These are phyloP conservation scores for Telmatherina bonti DNA, from an alignment of 2,797 vertebrate genomes.

Conservation along the genomic window DNA sequence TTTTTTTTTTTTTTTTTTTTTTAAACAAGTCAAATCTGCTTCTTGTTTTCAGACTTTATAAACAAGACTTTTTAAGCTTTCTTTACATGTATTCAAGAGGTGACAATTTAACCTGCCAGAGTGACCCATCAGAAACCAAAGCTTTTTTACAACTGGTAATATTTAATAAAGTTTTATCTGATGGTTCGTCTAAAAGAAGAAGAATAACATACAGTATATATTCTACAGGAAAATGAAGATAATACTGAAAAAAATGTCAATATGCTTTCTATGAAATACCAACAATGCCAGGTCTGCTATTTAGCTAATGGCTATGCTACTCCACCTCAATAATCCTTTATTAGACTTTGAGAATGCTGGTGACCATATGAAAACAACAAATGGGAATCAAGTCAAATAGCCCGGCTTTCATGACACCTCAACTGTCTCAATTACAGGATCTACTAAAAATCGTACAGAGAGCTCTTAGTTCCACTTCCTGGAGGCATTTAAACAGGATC, in stretches of 20 bases:
- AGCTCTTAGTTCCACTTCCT: constrained; percentile 16
- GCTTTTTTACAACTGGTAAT: no score
- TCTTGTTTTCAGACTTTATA: background rate
- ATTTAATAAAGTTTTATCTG: no score
- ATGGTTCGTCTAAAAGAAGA: no score
- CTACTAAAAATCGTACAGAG: constrained; percentile 14
- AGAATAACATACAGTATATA: no score
- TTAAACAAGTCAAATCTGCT: background rate
- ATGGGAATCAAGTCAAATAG: constrained; percentile 35
- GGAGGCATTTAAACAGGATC: constrained; percentile 27
- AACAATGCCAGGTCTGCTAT: constrained; percentile 18
- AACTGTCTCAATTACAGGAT: constrained; percentile 45
- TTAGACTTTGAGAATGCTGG: constrained; percentile 47
- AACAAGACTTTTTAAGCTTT: background rate
- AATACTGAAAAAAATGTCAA: background rate
- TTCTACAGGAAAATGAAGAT: constrained; percentile 3
- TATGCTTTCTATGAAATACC: constrained; percentile 29
- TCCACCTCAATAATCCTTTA: constrained; percentile 45
- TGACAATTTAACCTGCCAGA: no score
- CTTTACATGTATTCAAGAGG: no score
- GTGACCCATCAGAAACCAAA: background rate
- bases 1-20: background rate
- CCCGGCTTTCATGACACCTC: constrained; percentile 3
- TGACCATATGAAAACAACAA: constrained; percentile 46
- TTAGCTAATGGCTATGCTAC: constrained; percentile 42